Conservation (phyloP, 2,113 vertebrate genomes). For the Nerophis lumbriciformis region DNA sequence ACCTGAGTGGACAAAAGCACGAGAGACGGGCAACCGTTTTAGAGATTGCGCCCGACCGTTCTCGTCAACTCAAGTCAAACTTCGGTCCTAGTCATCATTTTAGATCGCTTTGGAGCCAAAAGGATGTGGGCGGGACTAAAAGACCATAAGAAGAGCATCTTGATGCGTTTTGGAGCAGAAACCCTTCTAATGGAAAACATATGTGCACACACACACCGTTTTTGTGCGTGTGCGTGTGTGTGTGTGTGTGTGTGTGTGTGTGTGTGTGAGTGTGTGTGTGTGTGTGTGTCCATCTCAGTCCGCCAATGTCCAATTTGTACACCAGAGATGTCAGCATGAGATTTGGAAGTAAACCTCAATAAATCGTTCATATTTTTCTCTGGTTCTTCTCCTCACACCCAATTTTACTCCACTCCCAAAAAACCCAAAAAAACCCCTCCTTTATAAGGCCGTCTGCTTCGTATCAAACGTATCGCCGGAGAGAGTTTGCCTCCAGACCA, state of each 20-base stretch:
- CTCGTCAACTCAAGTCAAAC: no score
- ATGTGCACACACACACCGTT: no score
- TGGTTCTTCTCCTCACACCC: background rate
- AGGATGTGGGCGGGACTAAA: no score
- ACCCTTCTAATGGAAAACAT: no score
- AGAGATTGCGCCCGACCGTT: no score
- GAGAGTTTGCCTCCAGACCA: conserved; percentile 3
- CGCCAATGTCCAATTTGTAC: conserved; percentile 49
- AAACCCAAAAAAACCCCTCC: background rate
- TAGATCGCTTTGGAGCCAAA: no score
- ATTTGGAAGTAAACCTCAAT: conserved; percentile 14
- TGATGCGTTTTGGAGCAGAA: no score
- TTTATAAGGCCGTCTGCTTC: background rate
- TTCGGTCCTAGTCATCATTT: no score
- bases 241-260: conserved; percentile 25
- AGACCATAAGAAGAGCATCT: no score
- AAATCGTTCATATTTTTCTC: background rate
- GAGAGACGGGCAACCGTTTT: no score
- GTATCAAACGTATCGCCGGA: background rate
- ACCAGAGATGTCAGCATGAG: conserved; percentile 29
- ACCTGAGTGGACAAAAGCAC: no score
- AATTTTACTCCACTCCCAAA: background rate
- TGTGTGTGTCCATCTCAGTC: conserved; percentile 1
- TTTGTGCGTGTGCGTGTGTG: background rate
- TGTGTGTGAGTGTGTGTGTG: conserved; percentile 27